A percentile compares a stretch with the other conserved stretches of the same genome.
phyloP scores from a whole-genome alignment of 2,888 invertebrate genomes.

The Apamea sordens region DNA sequence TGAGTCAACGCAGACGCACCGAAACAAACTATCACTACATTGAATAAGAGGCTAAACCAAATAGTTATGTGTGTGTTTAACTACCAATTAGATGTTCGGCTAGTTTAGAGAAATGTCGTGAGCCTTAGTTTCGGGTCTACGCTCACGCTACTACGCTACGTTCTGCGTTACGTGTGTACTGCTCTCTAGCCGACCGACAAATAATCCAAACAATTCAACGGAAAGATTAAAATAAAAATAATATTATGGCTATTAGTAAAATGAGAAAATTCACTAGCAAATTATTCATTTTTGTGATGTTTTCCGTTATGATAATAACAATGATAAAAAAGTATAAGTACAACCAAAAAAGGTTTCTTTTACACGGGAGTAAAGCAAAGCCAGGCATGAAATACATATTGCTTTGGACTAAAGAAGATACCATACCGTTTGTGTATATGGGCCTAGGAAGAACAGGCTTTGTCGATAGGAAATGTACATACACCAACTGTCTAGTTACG shows the following conservation, averaged over 20 bases:
- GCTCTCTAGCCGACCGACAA: not conserved
- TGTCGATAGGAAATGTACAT: slow-evolving; percentile 74
- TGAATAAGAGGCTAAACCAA: not conserved
- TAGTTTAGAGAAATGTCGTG: slow-evolving; percentile 18
- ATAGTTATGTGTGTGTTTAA: slow-evolving; percentile 15
- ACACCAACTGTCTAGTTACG: slow-evolving; percentile 80
- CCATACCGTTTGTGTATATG: slow-evolving; percentile 73
- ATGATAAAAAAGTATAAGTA: slow-evolving; percentile 26
- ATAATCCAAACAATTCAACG: not conserved
- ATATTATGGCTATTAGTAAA: slow-evolving; percentile 7
- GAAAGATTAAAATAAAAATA: not conserved
- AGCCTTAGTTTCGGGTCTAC: slow-evolving; percentile 19
- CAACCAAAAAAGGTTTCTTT: not conserved
- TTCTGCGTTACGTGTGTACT: slow-evolving; percentile 3
- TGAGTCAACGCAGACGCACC: not conserved
- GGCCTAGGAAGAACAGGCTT: slow-evolving; percentile 71
- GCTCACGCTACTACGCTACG: slow-evolving; percentile 16
- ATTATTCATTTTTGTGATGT: slow-evolving; percentile 31
- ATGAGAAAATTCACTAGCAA: slow-evolving; percentile 50
- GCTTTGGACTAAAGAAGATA: slow-evolving; percentile 73
- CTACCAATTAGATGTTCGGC: slow-evolving; percentile 18
- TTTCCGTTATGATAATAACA: slow-evolving; percentile 23
- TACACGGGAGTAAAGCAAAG: not conserved
- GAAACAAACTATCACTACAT: not conserved
- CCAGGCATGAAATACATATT: slow-evolving; percentile 73